These are phyloP conservation scores for Paramormyrops hopkinsi DNA, from an alignment of 2,797 vertebrate species.

Conservation along the genomic window DNA sequence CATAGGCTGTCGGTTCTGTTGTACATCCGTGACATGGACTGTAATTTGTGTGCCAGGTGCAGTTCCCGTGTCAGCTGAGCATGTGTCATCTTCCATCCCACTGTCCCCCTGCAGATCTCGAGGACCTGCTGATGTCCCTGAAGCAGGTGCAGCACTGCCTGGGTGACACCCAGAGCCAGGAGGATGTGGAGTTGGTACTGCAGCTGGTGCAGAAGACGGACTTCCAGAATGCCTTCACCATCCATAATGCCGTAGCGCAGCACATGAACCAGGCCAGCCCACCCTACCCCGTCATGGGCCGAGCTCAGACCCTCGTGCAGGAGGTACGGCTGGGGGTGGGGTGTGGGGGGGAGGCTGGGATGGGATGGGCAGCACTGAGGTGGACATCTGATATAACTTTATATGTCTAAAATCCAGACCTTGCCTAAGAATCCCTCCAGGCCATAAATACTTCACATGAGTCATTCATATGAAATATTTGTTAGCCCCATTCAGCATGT, in stretches of 20 bases:
- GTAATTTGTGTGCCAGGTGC: not conserved
- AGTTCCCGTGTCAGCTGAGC: not conserved
- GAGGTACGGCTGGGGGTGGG: constrained; percentile 57
- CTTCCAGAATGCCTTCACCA: constrained; percentile 91
- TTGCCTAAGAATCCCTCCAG: not conserved
- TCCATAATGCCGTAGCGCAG: constrained; percentile 86
- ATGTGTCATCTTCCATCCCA: not conserved
- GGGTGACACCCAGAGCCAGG: constrained; percentile 89
- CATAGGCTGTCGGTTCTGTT: not conserved
- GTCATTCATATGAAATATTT: not conserved
- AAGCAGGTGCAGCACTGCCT: constrained; percentile 86
- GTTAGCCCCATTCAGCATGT: not conserved
- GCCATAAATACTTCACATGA: not conserved
- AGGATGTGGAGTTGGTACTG: constrained; percentile 82
- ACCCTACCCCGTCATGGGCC: constrained; percentile 81
- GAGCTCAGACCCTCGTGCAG: constrained; percentile 75
- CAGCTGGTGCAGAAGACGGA: constrained; percentile 88
- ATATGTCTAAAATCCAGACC: not conserved
- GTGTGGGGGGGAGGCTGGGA: no score
- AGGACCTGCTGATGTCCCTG: constrained; percentile 87
- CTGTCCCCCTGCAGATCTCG: constrained; percentile 67
- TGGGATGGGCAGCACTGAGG: not conserved
- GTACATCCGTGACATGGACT: not conserved
- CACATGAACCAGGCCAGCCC: constrained; percentile 92
- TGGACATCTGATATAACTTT: not conserved